Evolutionary conservation across 2,113 vertebrate genomes (phyloP).

Genomic region (Calyptommatus sinebrachiatus): DNA sequence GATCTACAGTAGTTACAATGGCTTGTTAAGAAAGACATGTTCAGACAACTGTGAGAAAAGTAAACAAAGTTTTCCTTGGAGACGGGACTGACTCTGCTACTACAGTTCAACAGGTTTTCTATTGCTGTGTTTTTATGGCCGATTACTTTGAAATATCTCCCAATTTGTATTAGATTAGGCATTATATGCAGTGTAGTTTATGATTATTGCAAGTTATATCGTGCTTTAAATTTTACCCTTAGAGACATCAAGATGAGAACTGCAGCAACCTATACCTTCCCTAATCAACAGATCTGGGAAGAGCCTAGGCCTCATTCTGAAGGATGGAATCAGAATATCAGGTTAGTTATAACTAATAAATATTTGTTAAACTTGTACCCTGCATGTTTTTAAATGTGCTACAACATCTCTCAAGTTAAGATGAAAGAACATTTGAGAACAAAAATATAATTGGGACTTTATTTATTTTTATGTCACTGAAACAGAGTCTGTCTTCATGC

Average conservation of each 20-base stretch:
- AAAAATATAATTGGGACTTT: no score
- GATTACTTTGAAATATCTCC: background rate
- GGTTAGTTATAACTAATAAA: slow-evolving; percentile 13
- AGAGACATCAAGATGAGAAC: slow-evolving; percentile 17
- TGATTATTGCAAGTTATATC: background rate
- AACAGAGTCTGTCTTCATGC: no score
- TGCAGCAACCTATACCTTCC: slow-evolving; percentile 8
- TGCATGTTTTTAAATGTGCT: no score
- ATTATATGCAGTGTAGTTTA: background rate
- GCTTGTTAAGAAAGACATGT: slow-evolving; percentile 5
- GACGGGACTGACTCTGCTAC: background rate
- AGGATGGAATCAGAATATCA: slow-evolving; percentile 3
- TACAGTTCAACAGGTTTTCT: background rate
- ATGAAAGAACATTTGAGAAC: no score
- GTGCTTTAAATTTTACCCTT: slow-evolving; percentile 6
- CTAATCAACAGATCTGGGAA: slow-evolving; percentile 28
- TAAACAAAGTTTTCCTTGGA: slow-evolving; percentile 25
- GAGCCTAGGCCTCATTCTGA: slow-evolving; percentile 5
- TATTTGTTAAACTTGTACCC: no score
- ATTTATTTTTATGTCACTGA: no score
- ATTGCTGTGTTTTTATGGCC: background rate
- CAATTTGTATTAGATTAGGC: background rate
- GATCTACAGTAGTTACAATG: background rate
- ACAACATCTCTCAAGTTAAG: no score
- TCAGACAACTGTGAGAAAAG: slow-evolving; percentile 23